Evolutionary conservation across 1,140 invertebrate species (phyloP), one percentile per base, ranked within the genome.

Genomic region (Campodea augens): DNA sequence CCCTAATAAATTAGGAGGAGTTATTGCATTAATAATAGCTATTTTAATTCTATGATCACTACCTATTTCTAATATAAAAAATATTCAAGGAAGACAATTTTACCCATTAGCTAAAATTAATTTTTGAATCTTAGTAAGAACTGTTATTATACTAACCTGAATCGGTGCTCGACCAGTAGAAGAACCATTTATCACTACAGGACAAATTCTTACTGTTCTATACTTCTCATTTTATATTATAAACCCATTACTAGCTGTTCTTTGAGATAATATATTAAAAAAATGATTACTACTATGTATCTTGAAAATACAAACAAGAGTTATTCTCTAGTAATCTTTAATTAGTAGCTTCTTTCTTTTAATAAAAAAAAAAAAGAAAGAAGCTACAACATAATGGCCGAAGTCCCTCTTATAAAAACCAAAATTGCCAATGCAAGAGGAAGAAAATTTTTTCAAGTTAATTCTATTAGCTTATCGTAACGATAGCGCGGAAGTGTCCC

Each of bases 1-100:
- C 52, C 74, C 74, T 44, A 78, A 77, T 68, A 80, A 81, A 71
- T 58, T 79, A 67, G 72, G 74, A 50, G 75, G 75, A 49, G 75
- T 78, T 29, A 65, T 78, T 58, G 70, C 70, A n/a, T 55, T 78
- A 62, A 46, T 72, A 42, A 41, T 71, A 58, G 72, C 70, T 53
- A 74, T 77, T 63, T 50, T 68, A 55, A 75, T 77, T 66, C 60
- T 75, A 60, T 52, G 66, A 49, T 64, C 72, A 58, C 15, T 73
- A 47, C 68, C 67, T 23, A 65, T 71, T 52, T 58, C 56, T 40
- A 59, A 64, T 49, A 65, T 64, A 55, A 70, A 58, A 61, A 67
- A 66, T 60, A 62, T 69, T 46, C 54, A 59, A 62, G 60, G 66
- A 50, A 63, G 55, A 50, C 55, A 64, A 65, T 70, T 71, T 60